Percentiles rank a stretch among this genome's conserved stretches.
Conservation (phyloP, 2,888 invertebrate species). For the Timema podura region DNA sequence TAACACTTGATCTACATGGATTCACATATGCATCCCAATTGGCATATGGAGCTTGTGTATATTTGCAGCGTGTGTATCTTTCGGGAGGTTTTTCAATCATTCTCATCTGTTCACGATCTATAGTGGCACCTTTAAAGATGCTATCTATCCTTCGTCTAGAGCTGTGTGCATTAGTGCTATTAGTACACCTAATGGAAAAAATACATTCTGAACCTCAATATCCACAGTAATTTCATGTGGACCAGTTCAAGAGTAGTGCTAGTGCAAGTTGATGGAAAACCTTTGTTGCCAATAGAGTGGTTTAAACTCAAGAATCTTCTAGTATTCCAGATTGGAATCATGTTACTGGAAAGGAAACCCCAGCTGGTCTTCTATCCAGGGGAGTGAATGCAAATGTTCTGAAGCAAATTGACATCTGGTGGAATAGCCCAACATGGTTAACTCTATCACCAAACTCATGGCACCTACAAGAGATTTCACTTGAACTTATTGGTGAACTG, state of each 20-base stretch:
- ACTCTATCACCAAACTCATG: no score
- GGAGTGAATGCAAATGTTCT: no score
- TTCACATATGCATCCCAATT: not conserved
- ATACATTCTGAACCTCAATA: slow-evolving; percentile 17
- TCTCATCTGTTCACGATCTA: slow-evolving; percentile 14
- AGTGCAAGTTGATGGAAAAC: slow-evolving; percentile 32
- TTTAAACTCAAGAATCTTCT: no score
- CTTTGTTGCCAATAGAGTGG: slow-evolving; percentile 35
- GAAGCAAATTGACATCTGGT: no score
- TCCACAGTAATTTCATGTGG: slow-evolving; percentile 28
- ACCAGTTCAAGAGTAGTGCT: slow-evolving; percentile 38
- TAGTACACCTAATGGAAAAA: slow-evolving; percentile 31
- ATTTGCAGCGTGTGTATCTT: slow-evolving; percentile 35
- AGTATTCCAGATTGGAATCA: no score
- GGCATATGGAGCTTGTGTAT: not conserved
- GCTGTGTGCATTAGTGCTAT: slow-evolving; percentile 36
- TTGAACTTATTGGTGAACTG: no score
- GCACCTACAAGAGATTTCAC: no score
- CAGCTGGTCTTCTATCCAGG: no score
- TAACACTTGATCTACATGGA: not conserved
- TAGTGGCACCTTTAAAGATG: slow-evolving; percentile 34
- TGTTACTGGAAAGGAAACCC: no score
- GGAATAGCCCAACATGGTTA: no score
- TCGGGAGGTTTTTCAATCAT: not conserved
- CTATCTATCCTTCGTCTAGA: slow-evolving; percentile 37